Evolutionary conservation across 2,113 vertebrate genomes (phyloP).

Genomic region (Panthera leo): DNA sequence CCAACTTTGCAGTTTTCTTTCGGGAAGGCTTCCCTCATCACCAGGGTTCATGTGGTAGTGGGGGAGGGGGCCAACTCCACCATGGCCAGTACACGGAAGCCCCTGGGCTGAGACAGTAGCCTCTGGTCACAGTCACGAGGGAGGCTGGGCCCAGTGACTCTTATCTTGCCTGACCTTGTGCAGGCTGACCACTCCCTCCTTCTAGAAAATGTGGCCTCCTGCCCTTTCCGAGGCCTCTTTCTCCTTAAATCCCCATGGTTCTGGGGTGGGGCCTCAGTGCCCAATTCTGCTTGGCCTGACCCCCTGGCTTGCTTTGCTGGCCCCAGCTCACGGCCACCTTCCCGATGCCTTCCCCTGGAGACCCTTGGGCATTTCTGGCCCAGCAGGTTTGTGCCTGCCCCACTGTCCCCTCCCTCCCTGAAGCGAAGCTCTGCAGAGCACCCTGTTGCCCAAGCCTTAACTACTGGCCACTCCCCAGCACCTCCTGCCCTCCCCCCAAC

Average conservation of each 20-base stretch:
- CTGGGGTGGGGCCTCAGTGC: not conserved
- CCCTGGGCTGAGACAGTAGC: slow-evolving; percentile 35
- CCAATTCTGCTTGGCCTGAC: not conserved
- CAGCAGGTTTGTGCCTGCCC: slow-evolving; percentile 50
- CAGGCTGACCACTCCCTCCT: slow-evolving; percentile 72
- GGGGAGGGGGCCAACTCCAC: not conserved
- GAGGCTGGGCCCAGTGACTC: slow-evolving; percentile 26
- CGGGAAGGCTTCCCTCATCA: not conserved
- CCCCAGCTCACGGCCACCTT: not conserved
- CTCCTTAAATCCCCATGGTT: slow-evolving; percentile 36
- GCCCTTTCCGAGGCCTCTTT: slow-evolving; percentile 47
- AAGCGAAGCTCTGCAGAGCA: not conserved
- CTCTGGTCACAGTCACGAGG: slow-evolving; percentile 62
- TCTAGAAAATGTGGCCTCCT: slow-evolving; percentile 66
- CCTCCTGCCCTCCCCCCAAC: not conserved
- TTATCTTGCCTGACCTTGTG: slow-evolving; percentile 77
- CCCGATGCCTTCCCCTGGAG: not conserved
- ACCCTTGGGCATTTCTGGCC: slow-evolving; percentile 58
- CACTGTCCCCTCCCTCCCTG: not conserved
- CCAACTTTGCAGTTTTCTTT: not conserved
- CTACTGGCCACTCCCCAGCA: slow-evolving; percentile 49
- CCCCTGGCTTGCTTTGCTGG: not conserved
- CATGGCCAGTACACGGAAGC: slow-evolving; percentile 31
- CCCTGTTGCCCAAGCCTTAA: slow-evolving; percentile 60
- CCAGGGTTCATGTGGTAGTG: not conserved